Base-by-base conservation (phyloP, 35 echinoderm and acorn worm genomes). In the Ophioderma brevispina region DNA sequence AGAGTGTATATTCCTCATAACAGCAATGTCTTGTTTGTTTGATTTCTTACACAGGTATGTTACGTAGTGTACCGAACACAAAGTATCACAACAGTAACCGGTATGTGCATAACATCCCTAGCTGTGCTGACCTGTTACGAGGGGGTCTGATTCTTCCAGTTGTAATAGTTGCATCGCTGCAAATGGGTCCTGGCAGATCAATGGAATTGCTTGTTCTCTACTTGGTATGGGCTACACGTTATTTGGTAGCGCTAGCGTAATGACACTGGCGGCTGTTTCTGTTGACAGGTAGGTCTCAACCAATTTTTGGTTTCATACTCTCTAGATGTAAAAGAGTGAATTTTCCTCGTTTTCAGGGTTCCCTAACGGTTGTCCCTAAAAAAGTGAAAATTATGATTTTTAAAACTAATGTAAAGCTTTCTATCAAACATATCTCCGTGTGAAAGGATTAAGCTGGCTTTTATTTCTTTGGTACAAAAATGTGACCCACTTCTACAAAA, bases 91-190 rank as follows among this genome's bases (percentile, higher is more conserved):
- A 97, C 91, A 18, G 95, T 93, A 5, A 97, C 95, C 19, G 95
- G 95, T 38, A 97, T 97, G 95, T 94, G 95, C 38, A 97, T 97
- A 49, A 85, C 95, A 56, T 97, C 95, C 37, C 85, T 97, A 31
- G 88, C 95, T 34, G 63, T 97, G 95, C 95, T 10, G 95, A 97
- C 78, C 76, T 97, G 11, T 84, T 97, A 8, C 91, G 95, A 23
- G 95, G 95, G 11, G 76, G 82, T 32, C 32, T 94, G 42, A 84
- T 97, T 35, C 77, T 97, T 10, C 95, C 95, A 0, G 90, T 97
- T 32, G 95, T 91, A 0, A 84, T 97, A 18, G 39, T 90, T 14
- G 83, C 95, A 37, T 97, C 95, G 50, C 86, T 19, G 36, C 79
- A 18, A 76, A 55, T 38, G 91, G 87, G 0, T 38, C 25, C 3